These are phyloP conservation scores for Cantharis lateralis DNA, from an alignment of 2,888 invertebrate species.

Conservation along the genomic window DNA sequence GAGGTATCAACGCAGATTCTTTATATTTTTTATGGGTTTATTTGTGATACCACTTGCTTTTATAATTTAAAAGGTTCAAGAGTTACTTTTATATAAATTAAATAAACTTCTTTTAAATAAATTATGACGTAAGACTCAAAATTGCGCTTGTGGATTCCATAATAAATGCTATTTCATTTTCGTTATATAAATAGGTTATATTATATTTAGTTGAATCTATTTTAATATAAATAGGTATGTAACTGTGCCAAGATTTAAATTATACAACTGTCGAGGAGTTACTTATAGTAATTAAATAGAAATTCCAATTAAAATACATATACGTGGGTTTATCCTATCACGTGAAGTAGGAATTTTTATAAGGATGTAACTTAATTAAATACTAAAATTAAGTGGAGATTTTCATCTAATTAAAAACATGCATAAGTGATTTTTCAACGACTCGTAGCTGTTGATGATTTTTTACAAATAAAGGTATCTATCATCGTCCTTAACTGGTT, in stretches of 20 bases:
- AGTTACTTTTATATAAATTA: neutral
- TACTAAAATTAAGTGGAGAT: slow-evolving; percentile 12
- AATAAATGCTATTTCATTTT: neutral
- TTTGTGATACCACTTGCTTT: neutral
- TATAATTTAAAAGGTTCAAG: neutral
- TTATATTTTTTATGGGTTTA: neutral
- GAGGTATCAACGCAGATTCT: slow-evolving; percentile 10
- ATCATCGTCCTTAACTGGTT: neutral
- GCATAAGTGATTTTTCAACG: slow-evolving; percentile 12
- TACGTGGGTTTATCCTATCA: slow-evolving; percentile 2
- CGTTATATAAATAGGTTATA: neutral
- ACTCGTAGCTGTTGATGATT: neutral
- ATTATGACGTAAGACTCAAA: neutral
- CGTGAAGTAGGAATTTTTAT: slow-evolving; percentile 11
- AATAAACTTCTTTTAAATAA: neutral
- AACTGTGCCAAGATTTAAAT: slow-evolving; percentile 9
- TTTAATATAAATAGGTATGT: neutral
- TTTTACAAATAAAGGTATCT: neutral
- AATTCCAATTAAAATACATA: slow-evolving; percentile 2
- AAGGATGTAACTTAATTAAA: slow-evolving; percentile 15
- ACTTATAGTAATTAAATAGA: slow-evolving; percentile 14
- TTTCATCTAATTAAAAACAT: slow-evolving; percentile 11
- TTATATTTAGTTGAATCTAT: slow-evolving; percentile 1
- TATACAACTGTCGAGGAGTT: slow-evolving; percentile 4
- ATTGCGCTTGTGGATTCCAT: neutral